A percentile compares a stretch with the other conserved stretches of the same genome.
These are phyloP conservation scores for Poeciliopsis presidionis DNA, from an alignment of 2,797 vertebrate species.

Conservation along the genomic window DNA sequence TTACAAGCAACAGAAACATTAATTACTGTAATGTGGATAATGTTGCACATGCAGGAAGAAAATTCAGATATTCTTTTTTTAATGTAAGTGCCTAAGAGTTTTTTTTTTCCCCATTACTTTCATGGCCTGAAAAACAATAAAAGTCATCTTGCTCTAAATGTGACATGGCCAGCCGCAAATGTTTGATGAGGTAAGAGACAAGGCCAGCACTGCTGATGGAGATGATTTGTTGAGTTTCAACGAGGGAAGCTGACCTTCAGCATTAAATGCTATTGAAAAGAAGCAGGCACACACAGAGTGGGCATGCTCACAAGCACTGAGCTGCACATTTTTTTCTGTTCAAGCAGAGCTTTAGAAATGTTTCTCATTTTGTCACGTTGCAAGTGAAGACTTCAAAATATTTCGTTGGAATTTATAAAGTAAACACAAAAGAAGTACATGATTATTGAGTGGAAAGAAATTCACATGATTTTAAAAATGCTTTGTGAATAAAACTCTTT, in stretches of 20 bases:
- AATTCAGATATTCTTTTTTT: background rate
- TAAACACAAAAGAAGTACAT: background rate
- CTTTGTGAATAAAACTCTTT: background rate
- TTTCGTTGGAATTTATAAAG: background rate
- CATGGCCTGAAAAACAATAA: background rate
- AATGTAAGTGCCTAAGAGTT: background rate
- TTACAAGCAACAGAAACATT: background rate
- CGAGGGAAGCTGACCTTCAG: conserved; percentile 59
- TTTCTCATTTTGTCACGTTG: background rate
- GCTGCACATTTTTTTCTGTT: background rate
- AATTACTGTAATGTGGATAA: background rate
- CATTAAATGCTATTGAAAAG: conserved; percentile 29
- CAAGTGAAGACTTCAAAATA: background rate
- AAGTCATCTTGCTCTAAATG: conserved; percentile 15
- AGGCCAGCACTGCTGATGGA: conserved; percentile 47
- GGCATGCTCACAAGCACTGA: background rate
- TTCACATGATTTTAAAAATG: background rate
- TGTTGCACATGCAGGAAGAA: background rate
- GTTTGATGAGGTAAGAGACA: conserved; percentile 45
- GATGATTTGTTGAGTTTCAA: conserved; percentile 61
- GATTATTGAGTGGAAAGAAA: background rate
- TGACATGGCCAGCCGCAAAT: conserved; percentile 12
- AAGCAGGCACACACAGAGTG: background rate
- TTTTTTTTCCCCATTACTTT: background rate
- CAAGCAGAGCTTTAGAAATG: background rate